Evolutionary conservation across 2,797 vertebrate species (phyloP), one percentile per base, ranked within the genome.

Genomic region (Catharus ustulatus): DNA sequence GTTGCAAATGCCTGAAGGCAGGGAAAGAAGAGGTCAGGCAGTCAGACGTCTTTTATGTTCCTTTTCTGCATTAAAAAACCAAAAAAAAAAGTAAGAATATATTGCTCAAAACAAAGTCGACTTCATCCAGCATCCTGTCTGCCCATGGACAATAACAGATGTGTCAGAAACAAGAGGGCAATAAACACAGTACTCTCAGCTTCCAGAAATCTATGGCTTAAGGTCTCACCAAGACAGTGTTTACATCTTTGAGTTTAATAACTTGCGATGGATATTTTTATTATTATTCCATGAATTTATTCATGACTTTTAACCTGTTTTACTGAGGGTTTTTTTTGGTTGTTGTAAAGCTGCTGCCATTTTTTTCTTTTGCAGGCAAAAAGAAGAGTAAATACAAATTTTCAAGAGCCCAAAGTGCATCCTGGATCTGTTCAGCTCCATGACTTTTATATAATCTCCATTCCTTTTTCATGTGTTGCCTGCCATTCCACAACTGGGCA

Each of bases 191-290:
- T 23, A 38, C 10, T 66, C n/a, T 94, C 63, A 89, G 46, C 42
- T 85, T 81, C 54, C 58, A 85, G 61, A 86, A 88, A 78, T 64
- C 76, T 78, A 22, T 72, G 82, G 18, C 69, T 91, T 87, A 71
- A 89, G 62, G 85, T 94, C 69, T 62, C 30, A 45, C 14, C 21
- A 48, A 83, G 58, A 13, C 38, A 58, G 15, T 64, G 46, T 84
- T 94, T 85, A 78, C 20, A 62, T 72, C 17, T 88, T 75, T 87
- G 87, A 85, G 18, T 54, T 92, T 75, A 94, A 81, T 64, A 86
- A 75, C 22, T 74, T 83, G 22, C 64, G 79, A 91, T 89, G 27
- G 42, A 26, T 30, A 67, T 93, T 80, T 79, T 77, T 92, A 36
- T 79, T 83, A 68, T 79, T 83, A 64, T 64, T 43, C 57, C 18